These are phyloP conservation scores for Paraescarpia echinospica DNA, from an alignment of 1,140 invertebrate genomes.

Conservation along the genomic window DNA sequence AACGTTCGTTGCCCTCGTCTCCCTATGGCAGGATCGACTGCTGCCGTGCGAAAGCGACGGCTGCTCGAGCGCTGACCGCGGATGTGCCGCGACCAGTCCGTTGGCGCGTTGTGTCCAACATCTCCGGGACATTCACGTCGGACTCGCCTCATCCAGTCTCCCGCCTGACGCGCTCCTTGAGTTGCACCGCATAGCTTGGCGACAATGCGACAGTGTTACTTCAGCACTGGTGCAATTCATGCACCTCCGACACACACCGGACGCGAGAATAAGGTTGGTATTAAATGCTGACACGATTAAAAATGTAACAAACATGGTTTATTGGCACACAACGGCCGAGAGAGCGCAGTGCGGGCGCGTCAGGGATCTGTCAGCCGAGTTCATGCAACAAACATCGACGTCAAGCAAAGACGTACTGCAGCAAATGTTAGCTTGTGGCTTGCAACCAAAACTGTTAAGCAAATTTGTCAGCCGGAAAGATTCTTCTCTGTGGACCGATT, in stretches of 20 bases:
- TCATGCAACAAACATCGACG: not conserved
- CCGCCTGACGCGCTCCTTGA: not conserved
- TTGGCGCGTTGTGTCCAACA: not conserved
- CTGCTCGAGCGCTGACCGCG: not conserved
- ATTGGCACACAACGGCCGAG: not conserved
- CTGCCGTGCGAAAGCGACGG: not conserved
- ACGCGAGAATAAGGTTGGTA: not conserved
- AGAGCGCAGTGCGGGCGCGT: not conserved
- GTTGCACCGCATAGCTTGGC: not conserved
- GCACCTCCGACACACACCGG: not conserved
- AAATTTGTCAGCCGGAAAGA: not conserved
- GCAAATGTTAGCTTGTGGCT: not conserved
- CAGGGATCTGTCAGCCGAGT: not conserved
- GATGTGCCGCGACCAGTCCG: not conserved
- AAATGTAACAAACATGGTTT: not conserved
- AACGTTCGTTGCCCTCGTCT: not conserved
- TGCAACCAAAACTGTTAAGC: not conserved
- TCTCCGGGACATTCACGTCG: not conserved
- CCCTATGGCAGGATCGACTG: not conserved
- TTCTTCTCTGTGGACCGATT: not conserved
- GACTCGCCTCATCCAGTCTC: not conserved
- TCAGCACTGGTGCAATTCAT: not conserved
- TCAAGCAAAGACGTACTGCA: not conserved
- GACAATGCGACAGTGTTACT: not conserved
- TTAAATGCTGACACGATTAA: not conserved